Evolutionary conservation across 2,797 vertebrate genomes (phyloP).

Genomic region (Hybognathus amarus): DNA sequence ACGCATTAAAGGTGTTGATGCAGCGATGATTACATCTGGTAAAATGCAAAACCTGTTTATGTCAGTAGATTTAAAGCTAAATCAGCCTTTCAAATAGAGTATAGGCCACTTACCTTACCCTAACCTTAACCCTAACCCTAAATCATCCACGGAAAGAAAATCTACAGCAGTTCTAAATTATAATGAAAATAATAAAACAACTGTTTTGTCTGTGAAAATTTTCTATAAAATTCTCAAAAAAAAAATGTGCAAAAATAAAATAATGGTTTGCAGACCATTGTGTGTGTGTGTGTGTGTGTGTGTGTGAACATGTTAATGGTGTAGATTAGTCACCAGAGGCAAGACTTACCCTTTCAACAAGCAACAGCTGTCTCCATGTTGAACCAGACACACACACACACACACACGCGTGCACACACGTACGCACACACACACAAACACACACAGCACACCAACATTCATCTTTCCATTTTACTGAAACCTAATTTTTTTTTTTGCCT

Average conservation of each 20-base stretch:
- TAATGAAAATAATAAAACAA: background rate
- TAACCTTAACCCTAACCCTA: background rate
- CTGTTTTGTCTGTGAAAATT: background rate
- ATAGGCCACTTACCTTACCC: background rate
- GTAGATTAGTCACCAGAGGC: conserved; percentile 28
- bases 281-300: background rate
- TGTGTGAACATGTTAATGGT: conserved; percentile 24
- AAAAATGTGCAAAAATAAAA: background rate
- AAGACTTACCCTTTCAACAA: conserved; percentile 57
- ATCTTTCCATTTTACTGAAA: conserved; percentile 24
- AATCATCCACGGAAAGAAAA: background rate
- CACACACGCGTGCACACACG: too few relatives aligned
- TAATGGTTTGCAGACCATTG: too few relatives aligned
- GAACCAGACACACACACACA: conserved; percentile 10
- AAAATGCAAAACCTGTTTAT: background rate
- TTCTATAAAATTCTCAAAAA: background rate
- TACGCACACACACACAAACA: too few relatives aligned
- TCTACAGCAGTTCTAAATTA: background rate
- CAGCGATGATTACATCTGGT: too few relatives aligned
- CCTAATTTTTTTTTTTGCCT: background rate
- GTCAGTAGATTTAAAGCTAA: background rate
- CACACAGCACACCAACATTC: background rate
- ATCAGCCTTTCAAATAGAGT: background rate
- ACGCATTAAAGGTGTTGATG: too few relatives aligned
- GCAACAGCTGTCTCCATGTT: conserved; percentile 52